phyloP scores from a whole-genome alignment of 2,888 invertebrate species.

The Amphipyra berbera region DNA sequence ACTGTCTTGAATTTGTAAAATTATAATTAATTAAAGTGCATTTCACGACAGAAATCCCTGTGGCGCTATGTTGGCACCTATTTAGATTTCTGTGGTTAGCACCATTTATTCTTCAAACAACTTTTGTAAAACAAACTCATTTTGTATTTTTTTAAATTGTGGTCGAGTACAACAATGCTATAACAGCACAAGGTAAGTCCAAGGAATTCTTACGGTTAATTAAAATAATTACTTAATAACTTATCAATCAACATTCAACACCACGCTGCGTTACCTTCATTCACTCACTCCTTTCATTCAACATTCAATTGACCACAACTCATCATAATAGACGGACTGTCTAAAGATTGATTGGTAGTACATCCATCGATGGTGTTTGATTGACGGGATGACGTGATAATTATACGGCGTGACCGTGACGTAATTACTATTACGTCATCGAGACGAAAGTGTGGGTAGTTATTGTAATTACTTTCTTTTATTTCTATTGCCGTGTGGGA shows the following conservation, averaged over 20 bases:
- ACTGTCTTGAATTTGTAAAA: too few relatives aligned
- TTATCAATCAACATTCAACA: constrained; percentile 22
- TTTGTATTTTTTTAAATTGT: too few relatives aligned
- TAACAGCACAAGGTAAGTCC: too few relatives aligned
- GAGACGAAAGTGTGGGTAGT: constrained; percentile 43
- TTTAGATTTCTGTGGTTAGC: too few relatives aligned
- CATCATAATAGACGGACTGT: background rate
- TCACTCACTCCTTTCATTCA: constrained; percentile 14
- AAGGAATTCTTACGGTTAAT: too few relatives aligned
- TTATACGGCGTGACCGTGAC: constrained; percentile 34
- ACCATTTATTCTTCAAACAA: too few relatives aligned
- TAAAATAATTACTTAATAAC: constrained; percentile 5
- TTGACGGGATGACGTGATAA: constrained; percentile 38
- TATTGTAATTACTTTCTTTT: constrained; percentile 51
- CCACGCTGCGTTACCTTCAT: constrained; percentile 14
- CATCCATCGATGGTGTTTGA: constrained; percentile 26
- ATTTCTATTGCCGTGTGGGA: constrained; percentile 26
- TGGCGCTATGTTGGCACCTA: too few relatives aligned
- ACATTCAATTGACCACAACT: constrained; percentile 1
- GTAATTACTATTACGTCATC: constrained; percentile 44
- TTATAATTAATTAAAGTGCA: too few relatives aligned
- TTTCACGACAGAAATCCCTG: too few relatives aligned
- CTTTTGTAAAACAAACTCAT: too few relatives aligned
- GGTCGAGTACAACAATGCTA: too few relatives aligned
- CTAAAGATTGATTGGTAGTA: constrained; percentile 10